These are phyloP conservation scores for Ursus arctos DNA, from an alignment of 2,113 vertebrate species.

Conservation along the genomic window DNA sequence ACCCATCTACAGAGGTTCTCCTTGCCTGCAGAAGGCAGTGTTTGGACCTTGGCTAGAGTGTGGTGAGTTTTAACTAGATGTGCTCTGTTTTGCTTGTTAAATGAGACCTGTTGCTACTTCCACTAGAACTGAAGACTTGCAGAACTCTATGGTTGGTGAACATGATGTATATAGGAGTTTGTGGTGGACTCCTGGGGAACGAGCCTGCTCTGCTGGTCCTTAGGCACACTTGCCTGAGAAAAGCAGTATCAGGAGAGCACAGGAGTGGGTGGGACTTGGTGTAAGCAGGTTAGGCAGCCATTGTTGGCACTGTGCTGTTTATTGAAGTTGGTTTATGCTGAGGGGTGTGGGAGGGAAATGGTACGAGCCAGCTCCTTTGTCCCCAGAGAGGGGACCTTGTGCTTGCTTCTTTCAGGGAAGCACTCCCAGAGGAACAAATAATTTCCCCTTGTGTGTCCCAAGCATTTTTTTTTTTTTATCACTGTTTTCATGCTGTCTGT, in stretches of 20 bases:
- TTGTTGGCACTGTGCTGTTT: not conserved
- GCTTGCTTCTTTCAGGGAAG: not conserved
- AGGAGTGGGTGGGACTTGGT: not conserved
- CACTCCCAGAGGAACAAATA: not conserved
- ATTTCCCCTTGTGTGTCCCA: not conserved
- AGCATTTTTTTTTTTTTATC: not conserved
- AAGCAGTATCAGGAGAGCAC: not conserved
- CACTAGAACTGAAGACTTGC: not conserved
- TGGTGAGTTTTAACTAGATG: not conserved
- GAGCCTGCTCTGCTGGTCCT: not conserved
- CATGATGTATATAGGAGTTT: not conserved
- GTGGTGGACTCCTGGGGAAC: not conserved
- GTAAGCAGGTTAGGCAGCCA: not conserved
- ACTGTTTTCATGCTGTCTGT: not conserved
- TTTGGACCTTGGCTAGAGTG: not conserved
- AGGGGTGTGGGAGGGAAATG: not conserved
- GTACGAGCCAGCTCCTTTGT: not conserved
- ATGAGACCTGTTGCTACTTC: not conserved
- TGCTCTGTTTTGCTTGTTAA: not conserved
- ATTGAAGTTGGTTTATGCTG: not conserved
- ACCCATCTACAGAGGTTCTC: not conserved
- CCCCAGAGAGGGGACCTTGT: not conserved
- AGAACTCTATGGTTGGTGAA: not conserved
- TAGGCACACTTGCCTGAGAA: not conserved
- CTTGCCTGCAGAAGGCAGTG: not conserved